Evolutionary conservation across 1,140 invertebrate genomes (phyloP).

Genomic region (Riptortus pedestris): DNA sequence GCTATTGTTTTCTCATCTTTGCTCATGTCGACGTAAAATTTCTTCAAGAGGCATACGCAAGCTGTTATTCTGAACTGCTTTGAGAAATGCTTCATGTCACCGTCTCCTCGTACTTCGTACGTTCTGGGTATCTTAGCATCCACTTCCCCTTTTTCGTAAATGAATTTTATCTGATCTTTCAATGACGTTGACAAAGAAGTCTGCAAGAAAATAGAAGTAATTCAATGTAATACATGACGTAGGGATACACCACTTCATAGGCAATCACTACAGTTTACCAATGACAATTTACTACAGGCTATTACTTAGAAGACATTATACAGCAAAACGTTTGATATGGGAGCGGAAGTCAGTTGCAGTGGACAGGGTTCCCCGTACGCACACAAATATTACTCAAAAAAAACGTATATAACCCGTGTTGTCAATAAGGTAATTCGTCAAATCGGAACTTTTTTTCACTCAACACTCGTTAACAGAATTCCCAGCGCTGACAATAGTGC

Average conservation of each 20-base stretch:
- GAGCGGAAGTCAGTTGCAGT: too few species aligned
- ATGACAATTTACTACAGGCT: neutral
- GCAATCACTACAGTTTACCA: neutral
- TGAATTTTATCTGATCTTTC: neutral
- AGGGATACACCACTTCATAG: conserved; percentile 22
- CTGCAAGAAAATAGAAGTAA: conserved; percentile 73
- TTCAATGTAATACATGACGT: conserved; percentile 64
- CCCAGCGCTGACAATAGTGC: too few species aligned
- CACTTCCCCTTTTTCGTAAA: conserved; percentile 60
- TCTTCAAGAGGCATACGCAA: conserved; percentile 67
- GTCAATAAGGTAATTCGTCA: too few species aligned
- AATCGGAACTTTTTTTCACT: too few species aligned
- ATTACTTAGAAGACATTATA: neutral
- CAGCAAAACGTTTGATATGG: too few species aligned
- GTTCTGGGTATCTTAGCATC: conserved; percentile 75
- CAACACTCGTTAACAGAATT: too few species aligned
- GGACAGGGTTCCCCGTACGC: too few species aligned
- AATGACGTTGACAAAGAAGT: conserved; percentile 67
- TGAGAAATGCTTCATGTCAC: conserved; percentile 77
- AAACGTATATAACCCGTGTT: too few species aligned
- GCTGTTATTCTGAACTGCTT: conserved; percentile 83
- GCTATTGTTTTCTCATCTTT: too few species aligned
- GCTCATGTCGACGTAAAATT: conserved; percentile 49
- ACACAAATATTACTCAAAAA: too few species aligned
- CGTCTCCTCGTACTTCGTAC: conserved; percentile 73